These are phyloP conservation scores for Aphodius sticticus DNA, from an alignment of 2,888 invertebrate genomes.

Conservation along the genomic window DNA sequence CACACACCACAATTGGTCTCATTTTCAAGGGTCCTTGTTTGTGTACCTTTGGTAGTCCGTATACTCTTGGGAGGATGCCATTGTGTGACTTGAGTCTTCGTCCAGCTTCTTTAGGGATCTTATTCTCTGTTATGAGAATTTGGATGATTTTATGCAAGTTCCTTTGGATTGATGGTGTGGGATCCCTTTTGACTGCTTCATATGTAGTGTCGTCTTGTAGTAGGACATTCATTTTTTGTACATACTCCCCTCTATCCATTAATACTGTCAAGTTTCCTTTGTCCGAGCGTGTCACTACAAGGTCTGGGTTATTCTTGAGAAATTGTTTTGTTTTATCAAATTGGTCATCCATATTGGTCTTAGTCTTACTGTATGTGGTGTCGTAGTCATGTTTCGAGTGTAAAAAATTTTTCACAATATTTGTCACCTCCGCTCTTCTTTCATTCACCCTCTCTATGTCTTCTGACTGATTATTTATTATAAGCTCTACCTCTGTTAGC, in stretches of 20 bases:
- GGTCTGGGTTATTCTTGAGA: not conserved
- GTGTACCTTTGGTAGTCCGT: not conserved
- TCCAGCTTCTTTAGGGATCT: not conserved
- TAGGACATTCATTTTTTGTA: not conserved
- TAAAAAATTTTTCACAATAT: not conserved
- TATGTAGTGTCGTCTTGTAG: conserved; percentile 4
- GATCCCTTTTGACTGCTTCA: not conserved
- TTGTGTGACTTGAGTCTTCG: not conserved
- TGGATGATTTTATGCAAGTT: not conserved
- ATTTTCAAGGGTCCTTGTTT: not conserved
- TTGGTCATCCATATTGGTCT: not conserved
- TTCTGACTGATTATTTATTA: no score
- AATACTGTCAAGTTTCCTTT: not conserved
- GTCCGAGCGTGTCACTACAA: not conserved
- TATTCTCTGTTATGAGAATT: not conserved
- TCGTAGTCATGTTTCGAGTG: not conserved
- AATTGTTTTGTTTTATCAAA: not conserved
- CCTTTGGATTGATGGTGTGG: not conserved
- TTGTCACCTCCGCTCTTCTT: no score
- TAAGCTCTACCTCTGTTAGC: not conserved
- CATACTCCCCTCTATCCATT: not conserved
- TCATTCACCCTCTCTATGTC: no score
- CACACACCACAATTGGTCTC: not conserved
- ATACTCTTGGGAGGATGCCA: not conserved
- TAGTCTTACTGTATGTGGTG: not conserved